Evolutionary conservation across 2,888 invertebrate species (phyloP).

Genomic region (Cabera pusaria): DNA sequence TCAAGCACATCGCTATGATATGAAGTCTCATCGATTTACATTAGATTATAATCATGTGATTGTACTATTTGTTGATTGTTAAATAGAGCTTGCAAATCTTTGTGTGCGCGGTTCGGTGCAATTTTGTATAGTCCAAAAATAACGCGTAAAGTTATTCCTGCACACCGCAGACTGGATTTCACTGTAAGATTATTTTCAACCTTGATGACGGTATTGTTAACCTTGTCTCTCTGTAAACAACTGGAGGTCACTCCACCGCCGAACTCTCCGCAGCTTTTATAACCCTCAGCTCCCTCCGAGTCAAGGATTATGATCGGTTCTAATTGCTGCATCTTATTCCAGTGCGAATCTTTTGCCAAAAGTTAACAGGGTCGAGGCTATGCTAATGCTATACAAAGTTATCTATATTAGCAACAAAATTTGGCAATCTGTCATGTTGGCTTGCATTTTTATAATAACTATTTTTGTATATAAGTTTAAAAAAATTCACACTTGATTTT

Average conservation of each 20-base stretch:
- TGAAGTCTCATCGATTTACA: constrained; percentile 4
- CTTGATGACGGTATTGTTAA: constrained; percentile 78
- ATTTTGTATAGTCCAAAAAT: constrained; percentile 37
- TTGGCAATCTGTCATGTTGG: too few species aligned
- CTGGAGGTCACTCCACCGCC: constrained; percentile 57
- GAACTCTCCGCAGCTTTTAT: constrained; percentile 46
- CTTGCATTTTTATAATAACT: too few species aligned
- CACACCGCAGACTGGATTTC: constrained; percentile 51
- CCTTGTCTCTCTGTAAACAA: constrained; percentile 65
- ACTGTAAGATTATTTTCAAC: constrained; percentile 63
- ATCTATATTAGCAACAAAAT: too few species aligned
- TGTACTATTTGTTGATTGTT: too few species aligned
- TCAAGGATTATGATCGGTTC: constrained; percentile 9
- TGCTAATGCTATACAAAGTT: background rate
- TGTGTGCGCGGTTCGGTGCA: constrained; percentile 12
- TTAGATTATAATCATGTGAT: too few species aligned
- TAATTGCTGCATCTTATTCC: background rate
- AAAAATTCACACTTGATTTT: too few species aligned
- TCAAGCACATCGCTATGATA: constrained; percentile 1
- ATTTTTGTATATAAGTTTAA: too few species aligned
- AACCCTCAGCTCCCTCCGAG: constrained; percentile 34
- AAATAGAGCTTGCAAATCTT: too few species aligned
- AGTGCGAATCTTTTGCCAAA: constrained; percentile 12
- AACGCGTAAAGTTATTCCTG: constrained; percentile 53
- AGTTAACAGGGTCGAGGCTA: constrained; percentile 9